Conservation (phyloP, 2,113 vertebrate species). For the Muntiacus reevesi region DNA sequence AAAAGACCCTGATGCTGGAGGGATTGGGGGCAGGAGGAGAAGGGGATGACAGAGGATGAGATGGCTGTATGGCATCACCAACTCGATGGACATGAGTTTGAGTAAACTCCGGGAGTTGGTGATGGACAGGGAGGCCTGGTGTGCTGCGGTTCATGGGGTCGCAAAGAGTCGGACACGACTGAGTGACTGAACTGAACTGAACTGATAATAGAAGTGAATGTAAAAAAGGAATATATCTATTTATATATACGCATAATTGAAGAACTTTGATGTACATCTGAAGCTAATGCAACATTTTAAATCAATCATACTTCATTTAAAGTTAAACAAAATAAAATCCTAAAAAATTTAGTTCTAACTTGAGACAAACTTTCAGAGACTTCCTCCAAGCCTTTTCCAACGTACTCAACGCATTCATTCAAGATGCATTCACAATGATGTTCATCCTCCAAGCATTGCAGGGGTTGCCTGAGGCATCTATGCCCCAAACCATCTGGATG, state of each 20-base stretch:
- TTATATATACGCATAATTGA: neutral
- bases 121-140: no score
- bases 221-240: neutral
- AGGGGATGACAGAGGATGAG: no score
- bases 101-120: no score
- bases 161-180: no score
- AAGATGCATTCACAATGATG: neutral
- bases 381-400: neutral
- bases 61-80: no score
- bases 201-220: neutral
- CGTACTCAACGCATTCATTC: neutral
- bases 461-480: neutral
- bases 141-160: no score
- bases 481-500: neutral
- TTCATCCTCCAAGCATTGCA: neutral
- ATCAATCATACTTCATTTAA: neutral
- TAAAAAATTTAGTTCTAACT: neutral
- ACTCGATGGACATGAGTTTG: no score
- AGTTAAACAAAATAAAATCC: neutral
- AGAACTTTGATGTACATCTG: neutral
- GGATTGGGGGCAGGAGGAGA: no score
- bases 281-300: neutral
- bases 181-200: no score
- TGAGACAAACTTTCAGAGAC: neutral
- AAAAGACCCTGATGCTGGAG: no score